Evolutionary conservation across 2,113 vertebrate genomes (phyloP).

Genomic region (Manacus vitellinus): DNA sequence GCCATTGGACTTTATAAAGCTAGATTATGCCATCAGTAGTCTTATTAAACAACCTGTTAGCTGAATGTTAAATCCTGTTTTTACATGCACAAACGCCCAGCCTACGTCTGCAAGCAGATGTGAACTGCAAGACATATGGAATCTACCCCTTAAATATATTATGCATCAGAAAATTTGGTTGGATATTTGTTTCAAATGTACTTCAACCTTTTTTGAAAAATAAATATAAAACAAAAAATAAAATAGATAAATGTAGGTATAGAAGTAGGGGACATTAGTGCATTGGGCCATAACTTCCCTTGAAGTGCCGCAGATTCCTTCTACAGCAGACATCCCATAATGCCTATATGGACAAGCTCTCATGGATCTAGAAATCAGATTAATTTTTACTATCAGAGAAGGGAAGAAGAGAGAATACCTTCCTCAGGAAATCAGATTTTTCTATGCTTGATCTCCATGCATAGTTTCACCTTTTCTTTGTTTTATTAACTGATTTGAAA

Average conservation of each 20-base stretch:
- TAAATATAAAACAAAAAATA: not conserved
- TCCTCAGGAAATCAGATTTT: not conserved
- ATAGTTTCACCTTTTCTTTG: not conserved
- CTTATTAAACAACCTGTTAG: not conserved
- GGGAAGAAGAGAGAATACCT: not conserved
- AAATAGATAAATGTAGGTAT: not conserved
- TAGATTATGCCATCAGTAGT: not conserved
- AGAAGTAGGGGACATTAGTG: not conserved
- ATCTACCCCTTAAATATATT: not conserved
- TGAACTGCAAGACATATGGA: not conserved
- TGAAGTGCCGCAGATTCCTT: not conserved
- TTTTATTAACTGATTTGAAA: not conserved
- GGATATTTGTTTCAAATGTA: not conserved
- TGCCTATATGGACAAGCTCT: not conserved
- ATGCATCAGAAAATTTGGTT: not conserved
- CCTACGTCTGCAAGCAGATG: not conserved
- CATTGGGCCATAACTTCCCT: not conserved
- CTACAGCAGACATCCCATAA: not conserved
- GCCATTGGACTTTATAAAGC: not conserved
- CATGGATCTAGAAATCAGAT: not conserved
- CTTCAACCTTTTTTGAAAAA: not conserved
- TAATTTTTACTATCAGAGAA: not conserved
- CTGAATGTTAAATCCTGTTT: not conserved
- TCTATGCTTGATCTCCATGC: not conserved
- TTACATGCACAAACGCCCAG: not conserved